These are phyloP conservation scores for Drosophila bunnanda DNA, from an alignment of 2,888 invertebrate species.

Conservation along the genomic window DNA sequence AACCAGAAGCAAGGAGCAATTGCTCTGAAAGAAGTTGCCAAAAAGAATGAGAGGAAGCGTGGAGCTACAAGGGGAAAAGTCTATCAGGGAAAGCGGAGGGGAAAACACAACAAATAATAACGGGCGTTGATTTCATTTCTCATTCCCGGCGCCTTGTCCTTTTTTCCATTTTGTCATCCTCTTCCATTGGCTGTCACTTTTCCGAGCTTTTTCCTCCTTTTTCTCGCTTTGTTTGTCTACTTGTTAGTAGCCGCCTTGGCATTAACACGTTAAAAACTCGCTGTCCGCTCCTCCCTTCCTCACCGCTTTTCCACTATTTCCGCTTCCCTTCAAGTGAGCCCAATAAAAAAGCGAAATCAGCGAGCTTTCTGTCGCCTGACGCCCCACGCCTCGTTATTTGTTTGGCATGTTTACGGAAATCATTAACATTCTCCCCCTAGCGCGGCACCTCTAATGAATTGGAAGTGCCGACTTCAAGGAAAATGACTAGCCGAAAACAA, in stretches of 20 bases:
- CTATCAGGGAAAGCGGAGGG: conserved; percentile 12
- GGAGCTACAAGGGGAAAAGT: conserved; percentile 7
- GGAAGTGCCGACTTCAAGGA: conserved; percentile 20
- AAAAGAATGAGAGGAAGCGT: background rate
- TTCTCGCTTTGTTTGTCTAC: conserved; percentile 62
- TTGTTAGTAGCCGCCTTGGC: conserved; percentile 66
- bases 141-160: conserved; percentile 24
- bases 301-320: conserved; percentile 40
- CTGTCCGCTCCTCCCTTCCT: conserved; percentile 22
- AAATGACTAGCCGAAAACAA: background rate
- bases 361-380: conserved; percentile 43
- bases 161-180: conserved; percentile 5
- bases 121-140: conserved; percentile 72
- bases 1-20: conserved; percentile 27
- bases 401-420: conserved; percentile 58
- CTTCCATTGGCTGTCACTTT: conserved; percentile 36
- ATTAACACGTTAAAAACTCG: conserved; percentile 71
- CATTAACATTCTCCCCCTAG: conserved; percentile 47
- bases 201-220: conserved; percentile 24
- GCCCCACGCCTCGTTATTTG: conserved; percentile 53
- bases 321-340: conserved; percentile 49
- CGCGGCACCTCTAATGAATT: conserved; percentile 53
- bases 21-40: conserved; percentile 12
- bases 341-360: conserved; percentile 53
- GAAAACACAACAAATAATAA: conserved; percentile 61